Conservation (phyloP, 2,888 invertebrate species). For the Copidosoma aretas region DNA sequence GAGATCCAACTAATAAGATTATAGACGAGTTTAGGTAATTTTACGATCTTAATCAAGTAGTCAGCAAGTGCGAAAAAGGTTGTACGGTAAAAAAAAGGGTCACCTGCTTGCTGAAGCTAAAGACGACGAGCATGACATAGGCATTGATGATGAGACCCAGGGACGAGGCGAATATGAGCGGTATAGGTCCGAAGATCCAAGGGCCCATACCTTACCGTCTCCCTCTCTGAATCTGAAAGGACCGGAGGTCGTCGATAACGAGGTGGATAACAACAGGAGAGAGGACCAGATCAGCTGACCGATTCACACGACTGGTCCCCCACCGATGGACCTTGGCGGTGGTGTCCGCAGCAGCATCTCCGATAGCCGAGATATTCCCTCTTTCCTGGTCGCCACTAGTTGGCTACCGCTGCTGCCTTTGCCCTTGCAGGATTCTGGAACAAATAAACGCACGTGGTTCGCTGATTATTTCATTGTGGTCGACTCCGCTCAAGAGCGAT, state of each 20-base stretch:
- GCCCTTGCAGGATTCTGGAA: too few relatives aligned
- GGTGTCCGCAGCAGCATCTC: constrained; percentile 16
- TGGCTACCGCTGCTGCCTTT: not conserved
- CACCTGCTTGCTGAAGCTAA: constrained; percentile 66
- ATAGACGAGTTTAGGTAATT: too few relatives aligned
- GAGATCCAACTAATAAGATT: too few relatives aligned
- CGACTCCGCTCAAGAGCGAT: too few relatives aligned
- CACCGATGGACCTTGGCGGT: constrained; percentile 18
- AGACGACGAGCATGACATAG: constrained; percentile 76
- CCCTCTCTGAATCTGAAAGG: not conserved
- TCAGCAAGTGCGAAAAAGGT: not conserved
- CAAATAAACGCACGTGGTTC: too few relatives aligned
- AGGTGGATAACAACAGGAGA: not conserved
- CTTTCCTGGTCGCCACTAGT: not conserved
- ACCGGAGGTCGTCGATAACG: too few relatives aligned
- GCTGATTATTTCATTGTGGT: too few relatives aligned
- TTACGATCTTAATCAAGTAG: too few relatives aligned
- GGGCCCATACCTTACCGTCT: constrained; percentile 66
- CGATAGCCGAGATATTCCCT: constrained; percentile 7
- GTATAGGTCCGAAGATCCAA: constrained; percentile 70
- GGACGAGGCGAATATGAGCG: constrained; percentile 74
- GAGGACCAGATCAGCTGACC: not conserved
- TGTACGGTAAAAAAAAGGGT: constrained; percentile 14
- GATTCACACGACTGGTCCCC: constrained; percentile 23
- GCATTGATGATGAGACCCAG: constrained; percentile 77